These are phyloP conservation scores for Trichoplusia ni DNA, from an alignment of 1,140 invertebrate species.

Conservation along the genomic window DNA sequence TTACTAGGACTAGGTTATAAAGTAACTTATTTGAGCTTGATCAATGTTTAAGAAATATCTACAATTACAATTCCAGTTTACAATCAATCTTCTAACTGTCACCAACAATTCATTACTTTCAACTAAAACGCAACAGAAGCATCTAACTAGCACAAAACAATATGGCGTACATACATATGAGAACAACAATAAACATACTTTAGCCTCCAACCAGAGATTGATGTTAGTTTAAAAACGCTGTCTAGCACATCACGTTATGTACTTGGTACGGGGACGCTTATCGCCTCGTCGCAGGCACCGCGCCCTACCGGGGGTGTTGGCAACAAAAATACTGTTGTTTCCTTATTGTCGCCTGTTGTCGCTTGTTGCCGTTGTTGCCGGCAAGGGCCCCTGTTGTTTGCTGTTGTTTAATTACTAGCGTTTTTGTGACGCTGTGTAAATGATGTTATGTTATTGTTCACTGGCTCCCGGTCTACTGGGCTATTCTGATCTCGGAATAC, in stretches of 20 bases:
- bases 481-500: constrained; percentile 13
- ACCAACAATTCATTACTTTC: too few relatives aligned
- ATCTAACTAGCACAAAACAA: too few relatives aligned
- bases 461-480: constrained; percentile 9
- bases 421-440: constrained; percentile 54
- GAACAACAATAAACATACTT: constrained; percentile 2
- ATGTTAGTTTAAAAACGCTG: constrained; percentile 30
- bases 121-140: too few relatives aligned
- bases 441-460: constrained; percentile 21
- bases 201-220: constrained; percentile 4
- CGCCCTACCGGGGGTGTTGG: constrained; percentile 51
- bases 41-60: too few relatives aligned
- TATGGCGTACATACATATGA: too few relatives aligned
- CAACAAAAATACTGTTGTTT: constrained; percentile 75
- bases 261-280: constrained; percentile 49
- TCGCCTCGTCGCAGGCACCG: constrained; percentile 53
- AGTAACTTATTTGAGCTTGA: too few relatives aligned
- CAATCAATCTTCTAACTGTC: too few relatives aligned
- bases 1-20: too few relatives aligned
- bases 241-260: constrained; percentile 14
- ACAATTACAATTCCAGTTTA: too few relatives aligned
- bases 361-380: constrained; percentile 53
- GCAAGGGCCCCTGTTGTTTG: constrained; percentile 58
- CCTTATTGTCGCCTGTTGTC: constrained; percentile 58
- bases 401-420: constrained; percentile 71